phyloP scores from a whole-genome alignment of 2,888 invertebrate species.

The Andrena camellia region DNA sequence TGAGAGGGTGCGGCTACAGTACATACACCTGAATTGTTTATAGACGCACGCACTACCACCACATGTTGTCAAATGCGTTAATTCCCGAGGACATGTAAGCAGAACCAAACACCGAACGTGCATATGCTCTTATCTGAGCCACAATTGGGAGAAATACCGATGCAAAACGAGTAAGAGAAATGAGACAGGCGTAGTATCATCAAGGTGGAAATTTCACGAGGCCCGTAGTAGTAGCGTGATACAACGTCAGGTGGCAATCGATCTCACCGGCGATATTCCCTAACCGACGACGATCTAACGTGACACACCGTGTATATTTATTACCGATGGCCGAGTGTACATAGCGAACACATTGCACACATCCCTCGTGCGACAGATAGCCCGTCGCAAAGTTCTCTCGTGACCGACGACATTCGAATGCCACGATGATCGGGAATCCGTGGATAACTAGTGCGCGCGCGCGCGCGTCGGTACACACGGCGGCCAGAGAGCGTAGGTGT shows the following conservation, averaged over 20 bases:
- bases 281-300: conserved; percentile 22
- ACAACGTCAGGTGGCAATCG: conserved; percentile 49
- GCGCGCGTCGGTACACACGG: conserved; percentile 18
- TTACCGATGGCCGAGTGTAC: not conserved
- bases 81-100: conserved; percentile 30
- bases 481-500: conserved; percentile 56
- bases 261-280: conserved; percentile 35
- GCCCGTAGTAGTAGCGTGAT: not conserved
- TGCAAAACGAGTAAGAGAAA: not conserved
- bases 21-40: not conserved
- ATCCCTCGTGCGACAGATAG: conserved; percentile 7
- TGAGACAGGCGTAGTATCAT: not conserved
- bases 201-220: conserved; percentile 33
- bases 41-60: not conserved
- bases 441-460: conserved; percentile 36
- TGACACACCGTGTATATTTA: conserved; percentile 25
- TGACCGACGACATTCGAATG: conserved; percentile 29
- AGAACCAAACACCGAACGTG: not conserved
- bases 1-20: not conserved
- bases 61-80: conserved; percentile 42
- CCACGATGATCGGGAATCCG: conserved; percentile 34
- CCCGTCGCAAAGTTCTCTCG: not conserved
- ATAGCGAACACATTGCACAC: conserved; percentile 45
- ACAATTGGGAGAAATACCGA: not conserved
- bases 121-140: not conserved